A percentile compares a stretch with the other conserved stretches of the same genome.
phyloP scores from a whole-genome alignment of 2,888 invertebrate species.

The Leptura quadrifasciata region DNA sequence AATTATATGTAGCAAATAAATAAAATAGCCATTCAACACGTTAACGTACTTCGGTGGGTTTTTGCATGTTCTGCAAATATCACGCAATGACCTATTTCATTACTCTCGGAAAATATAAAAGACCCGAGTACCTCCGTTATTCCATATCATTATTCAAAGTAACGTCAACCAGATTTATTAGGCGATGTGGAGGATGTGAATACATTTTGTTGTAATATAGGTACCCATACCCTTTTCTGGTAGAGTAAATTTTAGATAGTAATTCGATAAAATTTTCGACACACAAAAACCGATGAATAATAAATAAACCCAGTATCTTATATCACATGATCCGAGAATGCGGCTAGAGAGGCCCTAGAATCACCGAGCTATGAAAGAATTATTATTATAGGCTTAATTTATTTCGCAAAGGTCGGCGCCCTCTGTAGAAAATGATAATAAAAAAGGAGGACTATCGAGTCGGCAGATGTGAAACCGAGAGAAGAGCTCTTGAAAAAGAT shows the following conservation, averaged over 20 bases:
- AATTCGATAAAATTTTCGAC: conserved; percentile 21
- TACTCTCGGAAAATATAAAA: too few species aligned
- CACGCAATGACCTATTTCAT: too few species aligned
- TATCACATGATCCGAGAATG: conserved; percentile 40
- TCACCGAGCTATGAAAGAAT: conserved; percentile 50
- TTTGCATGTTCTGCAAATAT: too few species aligned
- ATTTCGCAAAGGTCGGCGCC: conserved; percentile 41
- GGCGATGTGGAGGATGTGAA: neutral
- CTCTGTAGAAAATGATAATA: conserved; percentile 34
- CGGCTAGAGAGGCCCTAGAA: conserved; percentile 30
- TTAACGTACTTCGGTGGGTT: too few species aligned
- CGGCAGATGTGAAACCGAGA: conserved; percentile 29
- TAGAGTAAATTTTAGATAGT: conserved; percentile 20
- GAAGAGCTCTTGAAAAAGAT: conserved; percentile 32
- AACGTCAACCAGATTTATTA: neutral
- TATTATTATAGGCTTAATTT: conserved; percentile 50
- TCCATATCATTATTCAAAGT: neutral
- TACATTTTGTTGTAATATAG: neutral
- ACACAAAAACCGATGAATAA: conserved; percentile 20
- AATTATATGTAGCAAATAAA: too few species aligned
- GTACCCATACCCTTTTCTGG: neutral
- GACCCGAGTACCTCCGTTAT: neutral
- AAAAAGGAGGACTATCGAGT: conserved; percentile 40
- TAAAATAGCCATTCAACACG: too few species aligned
- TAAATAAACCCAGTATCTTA: conserved; percentile 23